Conservation (phyloP, 2,888 invertebrate species). For the Griposia aprilina region DNA sequence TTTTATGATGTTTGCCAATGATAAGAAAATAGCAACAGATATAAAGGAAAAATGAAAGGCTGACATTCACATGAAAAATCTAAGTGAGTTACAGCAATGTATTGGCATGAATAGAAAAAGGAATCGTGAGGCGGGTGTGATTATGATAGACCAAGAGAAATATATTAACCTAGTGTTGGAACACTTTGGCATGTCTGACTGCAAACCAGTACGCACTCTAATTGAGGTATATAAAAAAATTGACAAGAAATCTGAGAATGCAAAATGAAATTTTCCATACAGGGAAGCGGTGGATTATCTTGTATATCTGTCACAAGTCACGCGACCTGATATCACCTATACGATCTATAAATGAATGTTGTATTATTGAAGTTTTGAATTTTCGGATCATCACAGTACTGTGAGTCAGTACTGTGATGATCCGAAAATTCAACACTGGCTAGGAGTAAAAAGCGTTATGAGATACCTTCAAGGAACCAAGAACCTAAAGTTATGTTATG, state of each 20-base stretch:
- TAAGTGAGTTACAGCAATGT: background rate
- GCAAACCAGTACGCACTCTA: background rate
- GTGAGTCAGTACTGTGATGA: slow-evolving; percentile 10
- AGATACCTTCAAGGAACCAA: background rate
- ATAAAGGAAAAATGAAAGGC: background rate
- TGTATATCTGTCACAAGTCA: no score
- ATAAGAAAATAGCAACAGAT: background rate
- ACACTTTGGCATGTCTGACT: slow-evolving; percentile 6
- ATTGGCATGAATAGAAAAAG: slow-evolving; percentile 7
- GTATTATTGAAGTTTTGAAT: no score
- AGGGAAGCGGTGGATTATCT: no score
- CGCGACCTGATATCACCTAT: background rate
- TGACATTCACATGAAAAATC: background rate
- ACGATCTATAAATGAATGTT: background rate
- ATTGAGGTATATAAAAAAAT: slow-evolving; percentile 12
- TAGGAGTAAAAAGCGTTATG: background rate
- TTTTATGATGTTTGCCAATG: slow-evolving; percentile 37
- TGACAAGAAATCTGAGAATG: background rate
- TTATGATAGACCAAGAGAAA: slow-evolving; percentile 5
- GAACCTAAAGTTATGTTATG: background rate
- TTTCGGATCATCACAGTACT: no score
- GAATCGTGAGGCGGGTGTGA: slow-evolving; percentile 1
- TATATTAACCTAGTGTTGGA: background rate
- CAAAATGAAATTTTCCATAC: no score
- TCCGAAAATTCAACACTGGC: slow-evolving; percentile 10